Conservation (phyloP, 2,888 invertebrate species). For the Poecilus cupreus region DNA sequence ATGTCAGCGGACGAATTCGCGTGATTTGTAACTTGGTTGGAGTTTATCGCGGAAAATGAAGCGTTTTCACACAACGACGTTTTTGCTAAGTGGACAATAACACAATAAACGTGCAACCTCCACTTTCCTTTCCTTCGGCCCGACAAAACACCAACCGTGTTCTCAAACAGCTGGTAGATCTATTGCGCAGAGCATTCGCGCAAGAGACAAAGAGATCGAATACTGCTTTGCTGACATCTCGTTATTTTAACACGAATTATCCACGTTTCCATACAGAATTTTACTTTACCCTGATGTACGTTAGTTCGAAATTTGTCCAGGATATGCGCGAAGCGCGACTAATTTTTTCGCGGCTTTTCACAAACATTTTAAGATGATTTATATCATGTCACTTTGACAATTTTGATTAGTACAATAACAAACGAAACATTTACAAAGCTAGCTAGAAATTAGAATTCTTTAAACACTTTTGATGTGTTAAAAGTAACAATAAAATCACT, state of each 20-base stretch:
- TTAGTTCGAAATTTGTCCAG: background rate
- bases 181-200: slow-evolving; percentile 38
- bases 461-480: too few species aligned
- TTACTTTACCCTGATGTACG: background rate
- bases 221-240: slow-evolving; percentile 13
- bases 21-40: background rate
- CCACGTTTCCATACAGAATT: background rate
- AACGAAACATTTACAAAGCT: too few species aligned
- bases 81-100: slow-evolving; percentile 10
- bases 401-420: too few species aligned
- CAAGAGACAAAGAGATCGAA: background rate
- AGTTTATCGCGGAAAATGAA: background rate
- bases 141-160: slow-evolving; percentile 1
- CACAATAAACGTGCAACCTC: slow-evolving; percentile 51
- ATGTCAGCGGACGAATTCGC: background rate
- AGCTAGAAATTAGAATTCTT: too few species aligned
- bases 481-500: too few species aligned
- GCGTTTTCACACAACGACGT: background rate
- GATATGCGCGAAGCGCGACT: background rate
- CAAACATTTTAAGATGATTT: background rate
- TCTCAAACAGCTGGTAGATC: slow-evolving; percentile 51
- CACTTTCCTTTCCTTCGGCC: slow-evolving; percentile 35
- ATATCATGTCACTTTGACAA: too few species aligned
- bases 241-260: background rate
- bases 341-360: background rate